These are phyloP conservation scores for Epinephelus awoara DNA, from an alignment of 2,797 vertebrate genomes.

Conservation along the genomic window DNA sequence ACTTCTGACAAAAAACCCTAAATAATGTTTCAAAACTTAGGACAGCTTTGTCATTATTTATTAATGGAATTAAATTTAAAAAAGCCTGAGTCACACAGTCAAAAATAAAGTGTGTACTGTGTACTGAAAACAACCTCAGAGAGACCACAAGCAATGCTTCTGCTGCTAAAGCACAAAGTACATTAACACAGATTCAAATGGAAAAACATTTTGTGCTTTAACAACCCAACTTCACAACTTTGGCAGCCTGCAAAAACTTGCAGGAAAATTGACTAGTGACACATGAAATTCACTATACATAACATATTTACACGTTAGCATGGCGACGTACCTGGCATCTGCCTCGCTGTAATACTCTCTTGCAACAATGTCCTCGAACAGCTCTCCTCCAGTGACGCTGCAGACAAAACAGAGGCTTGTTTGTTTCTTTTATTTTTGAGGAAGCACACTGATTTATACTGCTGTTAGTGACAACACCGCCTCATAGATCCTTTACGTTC, in stretches of 20 bases:
- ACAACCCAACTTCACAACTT: neutral
- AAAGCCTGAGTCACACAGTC: slow-evolving; percentile 45
- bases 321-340: slow-evolving; percentile 91
- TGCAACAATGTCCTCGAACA: slow-evolving; percentile 99
- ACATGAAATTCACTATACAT: no score
- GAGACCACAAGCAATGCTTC: slow-evolving; percentile 20
- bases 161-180: slow-evolving; percentile 43
- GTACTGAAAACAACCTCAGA: slow-evolving; percentile 30
- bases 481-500: neutral
- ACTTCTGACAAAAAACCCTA: slow-evolving; percentile 34
- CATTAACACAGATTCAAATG: slow-evolving; percentile 27
- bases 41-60: slow-evolving; percentile 63
- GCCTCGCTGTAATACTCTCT: slow-evolving; percentile 99
- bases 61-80: slow-evolving; percentile 67
- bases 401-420: neutral
- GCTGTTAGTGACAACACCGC: neutral
- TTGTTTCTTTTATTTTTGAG: neutral
- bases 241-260: neutral
- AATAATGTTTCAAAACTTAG: slow-evolving; percentile 44
- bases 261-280: neutral
- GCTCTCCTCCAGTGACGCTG: slow-evolving; percentile 97
- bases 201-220: slow-evolving; percentile 26
- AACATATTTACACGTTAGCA: neutral
- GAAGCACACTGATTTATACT: neutral
- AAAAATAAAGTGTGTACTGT: slow-evolving; percentile 33